Conservation (phyloP, 2,888 invertebrate genomes). For the Heterodera filipjevi region DNA sequence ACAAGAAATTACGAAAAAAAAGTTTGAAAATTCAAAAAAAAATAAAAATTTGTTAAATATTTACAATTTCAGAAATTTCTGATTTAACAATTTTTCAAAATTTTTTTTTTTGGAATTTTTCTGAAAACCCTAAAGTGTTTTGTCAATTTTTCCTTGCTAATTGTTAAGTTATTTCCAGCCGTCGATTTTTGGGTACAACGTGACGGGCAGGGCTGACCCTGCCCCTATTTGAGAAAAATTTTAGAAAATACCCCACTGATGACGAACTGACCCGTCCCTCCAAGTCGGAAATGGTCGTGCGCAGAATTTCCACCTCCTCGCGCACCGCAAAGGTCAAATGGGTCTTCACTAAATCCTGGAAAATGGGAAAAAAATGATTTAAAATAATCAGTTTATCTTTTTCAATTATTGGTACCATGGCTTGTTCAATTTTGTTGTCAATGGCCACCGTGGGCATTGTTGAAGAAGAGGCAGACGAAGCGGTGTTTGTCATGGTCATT, state of each 20-base stretch:
- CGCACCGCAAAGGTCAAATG: slow-evolving; percentile 54
- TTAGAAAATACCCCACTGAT: neutral
- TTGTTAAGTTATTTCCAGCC: too few species aligned
- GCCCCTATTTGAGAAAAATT: too few species aligned
- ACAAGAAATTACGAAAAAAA: too few species aligned
- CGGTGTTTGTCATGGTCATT: neutral
- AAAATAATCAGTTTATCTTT: neutral
- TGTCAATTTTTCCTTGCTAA: too few species aligned
- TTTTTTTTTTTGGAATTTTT: too few species aligned
- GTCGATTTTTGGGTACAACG: too few species aligned
- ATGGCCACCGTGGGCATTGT: slow-evolving; percentile 36
- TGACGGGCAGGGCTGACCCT: too few species aligned
- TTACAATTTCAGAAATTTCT: too few species aligned
- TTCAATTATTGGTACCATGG: slow-evolving; percentile 42
- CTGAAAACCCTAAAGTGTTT: too few species aligned
- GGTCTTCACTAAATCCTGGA: slow-evolving; percentile 52
- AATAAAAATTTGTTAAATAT: too few species aligned
- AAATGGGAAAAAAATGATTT: neutral
- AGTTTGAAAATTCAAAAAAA: too few species aligned
- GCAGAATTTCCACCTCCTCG: slow-evolving; percentile 49
- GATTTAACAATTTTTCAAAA: too few species aligned
- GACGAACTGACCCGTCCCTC: slow-evolving; percentile 40
- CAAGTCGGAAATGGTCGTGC: slow-evolving; percentile 47
- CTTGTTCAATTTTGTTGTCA: slow-evolving; percentile 51
- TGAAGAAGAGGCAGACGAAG: neutral